A percentile compares a stretch with the other conserved stretches of the same genome.
Conservation (phyloP, 2,113 vertebrate genomes). For the Alaudala cheleensis region DNA sequence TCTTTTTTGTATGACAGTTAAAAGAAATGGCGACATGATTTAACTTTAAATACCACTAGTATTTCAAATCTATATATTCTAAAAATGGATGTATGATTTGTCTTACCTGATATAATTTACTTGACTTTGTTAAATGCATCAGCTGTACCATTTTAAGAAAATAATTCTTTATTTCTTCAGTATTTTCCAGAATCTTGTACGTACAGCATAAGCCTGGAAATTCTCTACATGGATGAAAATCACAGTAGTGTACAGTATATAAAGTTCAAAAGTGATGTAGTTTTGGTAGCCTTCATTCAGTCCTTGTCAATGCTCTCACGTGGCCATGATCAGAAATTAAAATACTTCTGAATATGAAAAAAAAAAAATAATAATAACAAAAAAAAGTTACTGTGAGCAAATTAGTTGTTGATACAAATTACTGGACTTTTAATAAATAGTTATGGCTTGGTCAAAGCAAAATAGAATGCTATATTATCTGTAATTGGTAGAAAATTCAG, state of each 20-base stretch:
- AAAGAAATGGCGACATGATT: neutral
- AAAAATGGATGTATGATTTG: neutral
- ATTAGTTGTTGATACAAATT: constrained; percentile 3
- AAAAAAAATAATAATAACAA: neutral
- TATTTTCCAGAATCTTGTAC: neutral
- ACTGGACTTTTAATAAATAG: neutral
- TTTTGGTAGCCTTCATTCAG: constrained; percentile 5
- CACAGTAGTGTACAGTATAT: neutral
- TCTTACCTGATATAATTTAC: neutral
- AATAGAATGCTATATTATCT: neutral
- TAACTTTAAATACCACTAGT: neutral
- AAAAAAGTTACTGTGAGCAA: neutral
- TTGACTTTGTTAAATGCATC: neutral
- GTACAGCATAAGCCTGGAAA: neutral
- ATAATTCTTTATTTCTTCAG: neutral
- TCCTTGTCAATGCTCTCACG: neutral
- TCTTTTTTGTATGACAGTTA: neutral
- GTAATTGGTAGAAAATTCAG: neutral
- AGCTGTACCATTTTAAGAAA: neutral
- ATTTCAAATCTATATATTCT: neutral
- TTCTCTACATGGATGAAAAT: neutral
- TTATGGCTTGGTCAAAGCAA: neutral
- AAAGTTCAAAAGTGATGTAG: constrained; percentile 19
- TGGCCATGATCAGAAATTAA: neutral
- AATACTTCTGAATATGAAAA: neutral